A percentile compares a stretch with the other conserved stretches of the same genome.
Conservation (phyloP, 2,797 vertebrate species). For the Champsocephalus gunnari region DNA sequence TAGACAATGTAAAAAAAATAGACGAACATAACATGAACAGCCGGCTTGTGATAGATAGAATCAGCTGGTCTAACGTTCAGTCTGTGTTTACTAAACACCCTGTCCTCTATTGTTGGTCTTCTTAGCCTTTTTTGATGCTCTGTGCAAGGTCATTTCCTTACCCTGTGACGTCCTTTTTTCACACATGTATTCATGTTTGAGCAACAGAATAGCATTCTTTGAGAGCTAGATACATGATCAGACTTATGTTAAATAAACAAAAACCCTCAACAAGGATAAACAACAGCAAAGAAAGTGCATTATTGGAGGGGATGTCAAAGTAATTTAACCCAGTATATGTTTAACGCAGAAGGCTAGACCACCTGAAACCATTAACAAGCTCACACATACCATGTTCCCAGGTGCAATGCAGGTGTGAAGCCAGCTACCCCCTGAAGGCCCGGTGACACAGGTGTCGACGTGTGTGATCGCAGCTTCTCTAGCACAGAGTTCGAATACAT, state of each 20-base stretch:
- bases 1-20: slow-evolving; percentile 12
- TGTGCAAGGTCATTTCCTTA: slow-evolving; percentile 48
- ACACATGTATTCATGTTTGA: slow-evolving; percentile 29
- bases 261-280: neutral
- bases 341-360: slow-evolving; percentile 29
- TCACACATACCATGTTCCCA: slow-evolving; percentile 48
- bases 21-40: slow-evolving; percentile 21
- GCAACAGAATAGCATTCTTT: neutral
- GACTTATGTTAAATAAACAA: neutral
- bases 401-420: slow-evolving; percentile 56
- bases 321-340: slow-evolving; percentile 9
- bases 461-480: slow-evolving; percentile 1
- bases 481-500: too few relatives aligned
- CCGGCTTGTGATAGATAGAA: slow-evolving; percentile 41
- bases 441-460: slow-evolving; percentile 20
- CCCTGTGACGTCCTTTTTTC: slow-evolving; percentile 41
- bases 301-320: slow-evolving; percentile 16
- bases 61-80: slow-evolving; percentile 63
- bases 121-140: slow-evolving; percentile 41
- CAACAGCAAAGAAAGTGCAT: neutral
- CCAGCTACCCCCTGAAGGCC: slow-evolving; percentile 25
- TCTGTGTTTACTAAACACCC: slow-evolving; percentile 74
- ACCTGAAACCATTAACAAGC: slow-evolving; percentile 45
- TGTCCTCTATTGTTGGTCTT: slow-evolving; percentile 46
- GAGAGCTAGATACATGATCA: slow-evolving; percentile 13